These are phyloP conservation scores for Machimus rusticus DNA, from an alignment of 2,888 invertebrate species.

Conservation along the genomic window DNA sequence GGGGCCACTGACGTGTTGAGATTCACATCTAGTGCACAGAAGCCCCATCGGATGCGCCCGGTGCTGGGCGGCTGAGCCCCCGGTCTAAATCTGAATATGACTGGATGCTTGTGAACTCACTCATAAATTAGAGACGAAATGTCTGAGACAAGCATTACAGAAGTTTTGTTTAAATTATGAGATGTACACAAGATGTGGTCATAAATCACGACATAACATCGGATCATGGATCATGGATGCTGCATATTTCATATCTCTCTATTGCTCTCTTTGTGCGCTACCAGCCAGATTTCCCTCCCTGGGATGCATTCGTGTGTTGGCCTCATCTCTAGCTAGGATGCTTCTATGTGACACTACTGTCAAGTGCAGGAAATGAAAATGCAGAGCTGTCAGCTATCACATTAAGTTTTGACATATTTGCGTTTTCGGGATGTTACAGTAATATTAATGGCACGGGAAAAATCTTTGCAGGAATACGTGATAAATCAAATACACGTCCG, in stretches of 20 bases:
- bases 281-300: constrained; percentile 8
- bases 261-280: not conserved
- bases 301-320: not conserved
- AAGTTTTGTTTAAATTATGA: constrained; percentile 52
- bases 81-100: constrained; percentile 36
- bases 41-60: constrained; percentile 15
- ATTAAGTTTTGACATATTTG: constrained; percentile 50
- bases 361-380: constrained; percentile 50
- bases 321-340: constrained; percentile 36
- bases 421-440: constrained; percentile 46
- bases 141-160: constrained; percentile 49
- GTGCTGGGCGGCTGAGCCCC: constrained; percentile 12
- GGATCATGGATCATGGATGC: constrained; percentile 48
- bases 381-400: constrained; percentile 49
- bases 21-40: constrained; percentile 13
- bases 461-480: constrained; percentile 29
- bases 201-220: constrained; percentile 50
- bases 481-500: constrained; percentile 29
- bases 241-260: constrained; percentile 46
- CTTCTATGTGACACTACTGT: constrained; percentile 46
- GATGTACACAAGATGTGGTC: constrained; percentile 51
- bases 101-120: constrained; percentile 44
- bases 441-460: constrained; percentile 28
- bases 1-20: constrained; percentile 24
- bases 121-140: constrained; percentile 48